A percentile compares a stretch with the other conserved stretches of the same genome.
These are phyloP conservation scores for Notechis scutatus DNA, from an alignment of 2,113 vertebrate species.

Conservation along the genomic window DNA sequence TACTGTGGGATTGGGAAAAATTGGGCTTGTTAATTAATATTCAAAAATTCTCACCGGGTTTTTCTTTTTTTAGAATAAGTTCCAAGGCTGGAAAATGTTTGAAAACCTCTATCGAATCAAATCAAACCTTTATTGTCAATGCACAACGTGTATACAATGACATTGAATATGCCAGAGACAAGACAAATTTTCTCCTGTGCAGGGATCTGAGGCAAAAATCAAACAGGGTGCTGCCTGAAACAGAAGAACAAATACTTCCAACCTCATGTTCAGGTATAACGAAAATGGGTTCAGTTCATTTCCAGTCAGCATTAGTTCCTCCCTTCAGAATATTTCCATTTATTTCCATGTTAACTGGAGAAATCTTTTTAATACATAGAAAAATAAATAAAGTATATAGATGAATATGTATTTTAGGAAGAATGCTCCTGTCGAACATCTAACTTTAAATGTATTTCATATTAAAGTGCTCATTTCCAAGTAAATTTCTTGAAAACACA, in stretches of 20 bases:
- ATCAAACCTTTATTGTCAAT: too few relatives aligned
- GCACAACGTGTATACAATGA: too few relatives aligned
- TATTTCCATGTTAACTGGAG: background rate
- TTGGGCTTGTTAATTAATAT: background rate
- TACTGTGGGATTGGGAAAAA: background rate
- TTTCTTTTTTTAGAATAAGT: background rate
- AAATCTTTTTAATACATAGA: background rate
- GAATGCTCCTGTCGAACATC: background rate
- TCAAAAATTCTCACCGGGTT: background rate
- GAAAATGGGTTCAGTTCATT: background rate
- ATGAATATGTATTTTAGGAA: background rate
- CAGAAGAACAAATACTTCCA: background rate
- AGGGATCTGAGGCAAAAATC: background rate
- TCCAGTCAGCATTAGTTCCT: background rate
- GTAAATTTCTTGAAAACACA: background rate
- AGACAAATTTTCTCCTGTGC: background rate
- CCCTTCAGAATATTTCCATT: background rate
- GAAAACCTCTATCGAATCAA: background rate
- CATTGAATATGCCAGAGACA: background rate
- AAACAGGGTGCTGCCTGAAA: background rate
- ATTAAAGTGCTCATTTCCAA: background rate
- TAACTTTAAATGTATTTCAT: background rate
- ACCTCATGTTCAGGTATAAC: background rate
- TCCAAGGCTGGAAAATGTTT: background rate
- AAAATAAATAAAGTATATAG: background rate